These are phyloP conservation scores for Calyptomena viridis DNA, from an alignment of 2,113 vertebrate species.

Conservation along the genomic window DNA sequence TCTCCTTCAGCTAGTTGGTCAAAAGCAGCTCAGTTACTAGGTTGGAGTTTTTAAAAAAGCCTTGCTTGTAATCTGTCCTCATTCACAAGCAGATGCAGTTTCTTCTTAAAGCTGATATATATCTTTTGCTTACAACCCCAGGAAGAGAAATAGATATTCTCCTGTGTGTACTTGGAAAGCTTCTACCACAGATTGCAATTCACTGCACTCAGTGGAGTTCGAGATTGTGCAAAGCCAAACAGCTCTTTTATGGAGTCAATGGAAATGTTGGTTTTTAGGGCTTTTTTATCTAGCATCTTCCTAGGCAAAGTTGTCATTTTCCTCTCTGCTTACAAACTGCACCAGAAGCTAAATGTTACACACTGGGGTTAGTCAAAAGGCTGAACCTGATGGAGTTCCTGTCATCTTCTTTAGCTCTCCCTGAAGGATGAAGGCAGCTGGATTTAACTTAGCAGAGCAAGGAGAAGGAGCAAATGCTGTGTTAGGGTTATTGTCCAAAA, in stretches of 20 bases:
- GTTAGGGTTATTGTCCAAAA: not conserved
- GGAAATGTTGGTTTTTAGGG: not conserved
- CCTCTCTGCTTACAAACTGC: not conserved
- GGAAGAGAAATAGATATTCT: not conserved
- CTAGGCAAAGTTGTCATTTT: not conserved
- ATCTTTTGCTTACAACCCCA: not conserved
- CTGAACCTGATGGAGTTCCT: not conserved
- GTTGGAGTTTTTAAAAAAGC: not conserved
- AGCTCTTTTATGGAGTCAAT: constrained; percentile 8
- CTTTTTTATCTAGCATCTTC: constrained; percentile 22
- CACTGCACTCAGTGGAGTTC: constrained; percentile 5
- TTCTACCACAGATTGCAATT: constrained; percentile 31
- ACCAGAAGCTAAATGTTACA: not conserved
- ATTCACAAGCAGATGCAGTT: not conserved
- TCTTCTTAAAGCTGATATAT: not conserved
- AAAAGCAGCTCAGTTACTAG: not conserved
- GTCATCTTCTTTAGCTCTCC: not conserved
- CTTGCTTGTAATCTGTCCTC: not conserved
- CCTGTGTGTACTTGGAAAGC: not conserved
- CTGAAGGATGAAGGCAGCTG: not conserved
- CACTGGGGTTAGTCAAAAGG: not conserved
- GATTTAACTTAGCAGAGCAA: not conserved
- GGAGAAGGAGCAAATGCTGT: not conserved
- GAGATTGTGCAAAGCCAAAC: constrained; percentile 24
- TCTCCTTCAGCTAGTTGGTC: not conserved